Evolutionary conservation across 1,140 invertebrate genomes (phyloP).

Genomic region (Sinella curviseta): DNA sequence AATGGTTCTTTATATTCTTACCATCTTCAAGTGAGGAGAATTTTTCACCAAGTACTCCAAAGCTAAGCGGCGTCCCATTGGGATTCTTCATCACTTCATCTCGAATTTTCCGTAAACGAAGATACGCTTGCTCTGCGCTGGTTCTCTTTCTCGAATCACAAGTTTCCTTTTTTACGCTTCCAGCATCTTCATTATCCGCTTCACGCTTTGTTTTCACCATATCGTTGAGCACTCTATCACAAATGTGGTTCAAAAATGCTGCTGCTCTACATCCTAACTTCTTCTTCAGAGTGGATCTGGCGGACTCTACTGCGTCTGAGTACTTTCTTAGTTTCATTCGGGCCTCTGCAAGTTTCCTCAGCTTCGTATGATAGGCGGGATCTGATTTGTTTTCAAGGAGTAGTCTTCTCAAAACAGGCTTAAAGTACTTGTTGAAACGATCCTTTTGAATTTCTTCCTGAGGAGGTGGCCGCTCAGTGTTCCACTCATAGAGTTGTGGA

Average conservation of each 20-base stretch:
- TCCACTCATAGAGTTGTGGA: conserved; percentile 42
- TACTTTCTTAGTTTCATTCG: conserved; percentile 16
- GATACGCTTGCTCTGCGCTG: not conserved
- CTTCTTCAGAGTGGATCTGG: not conserved
- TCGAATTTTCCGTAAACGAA: not conserved
- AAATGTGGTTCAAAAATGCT: not conserved
- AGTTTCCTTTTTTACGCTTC: not conserved
- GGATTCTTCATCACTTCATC: not conserved
- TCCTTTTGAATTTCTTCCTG: conserved; percentile 19
- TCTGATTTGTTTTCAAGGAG: conserved; percentile 3
- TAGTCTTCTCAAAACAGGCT: conserved; percentile 33
- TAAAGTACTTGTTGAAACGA: conserved; percentile 34
- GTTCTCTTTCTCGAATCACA: not conserved
- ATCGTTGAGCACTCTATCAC: not conserved
- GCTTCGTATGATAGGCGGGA: not conserved
- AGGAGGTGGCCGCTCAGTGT: conserved; percentile 15
- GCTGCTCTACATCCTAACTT: conserved; percentile 12
- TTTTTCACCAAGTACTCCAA: not conserved
- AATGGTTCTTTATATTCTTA: too few species aligned
- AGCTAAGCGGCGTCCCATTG: not conserved
- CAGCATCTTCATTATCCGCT: not conserved
- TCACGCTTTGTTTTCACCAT: not conserved
- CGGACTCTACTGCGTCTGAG: not conserved
- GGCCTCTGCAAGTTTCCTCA: not conserved
- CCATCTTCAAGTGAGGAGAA: too few species aligned